These are phyloP conservation scores for Phalera bucephala DNA, from an alignment of 2,888 invertebrate species.

Conservation along the genomic window DNA sequence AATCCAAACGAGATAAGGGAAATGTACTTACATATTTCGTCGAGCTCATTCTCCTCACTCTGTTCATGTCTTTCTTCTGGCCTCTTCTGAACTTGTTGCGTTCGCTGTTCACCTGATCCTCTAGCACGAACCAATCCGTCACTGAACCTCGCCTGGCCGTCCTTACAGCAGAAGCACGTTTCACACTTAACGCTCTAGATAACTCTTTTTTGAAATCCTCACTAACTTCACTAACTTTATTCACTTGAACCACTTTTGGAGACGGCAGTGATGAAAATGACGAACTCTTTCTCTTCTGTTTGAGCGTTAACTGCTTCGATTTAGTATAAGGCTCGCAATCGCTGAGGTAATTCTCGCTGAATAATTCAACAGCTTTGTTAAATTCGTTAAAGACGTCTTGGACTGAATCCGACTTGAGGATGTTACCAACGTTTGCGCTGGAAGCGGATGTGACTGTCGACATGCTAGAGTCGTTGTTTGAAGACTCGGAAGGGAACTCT, in stretches of 20 bases:
- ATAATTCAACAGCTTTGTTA: constrained; percentile 68
- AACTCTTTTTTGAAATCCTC: constrained; percentile 70
- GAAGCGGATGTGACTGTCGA: constrained; percentile 64
- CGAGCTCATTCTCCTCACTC: constrained; percentile 72
- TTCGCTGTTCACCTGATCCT: constrained; percentile 49
- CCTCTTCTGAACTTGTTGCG: constrained; percentile 62
- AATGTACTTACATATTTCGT: constrained; percentile 74
- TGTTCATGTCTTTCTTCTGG: constrained; percentile 61
- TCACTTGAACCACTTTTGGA: constrained; percentile 65
- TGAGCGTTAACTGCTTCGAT: constrained; percentile 36
- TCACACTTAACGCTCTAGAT: constrained; percentile 49
- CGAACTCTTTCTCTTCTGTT: constrained; percentile 62
- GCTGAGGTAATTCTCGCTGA: constrained; percentile 71
- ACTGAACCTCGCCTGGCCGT: constrained; percentile 64
- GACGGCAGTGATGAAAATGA: constrained; percentile 66
- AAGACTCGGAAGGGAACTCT: constrained; percentile 56
- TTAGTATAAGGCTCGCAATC: constrained; percentile 74
- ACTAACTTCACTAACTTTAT: constrained; percentile 62
- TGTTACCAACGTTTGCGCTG: constrained; percentile 54
- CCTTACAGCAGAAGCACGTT: constrained; percentile 35
- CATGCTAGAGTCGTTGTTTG: constrained; percentile 53
- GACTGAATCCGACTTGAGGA: constrained; percentile 63
- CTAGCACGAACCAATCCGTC: constrained; percentile 75
- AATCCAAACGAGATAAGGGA: constrained; percentile 16
- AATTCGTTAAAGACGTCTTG: constrained; percentile 67